Conservation (phyloP, 2,797 vertebrate species). For the Molothrus aeneus region DNA sequence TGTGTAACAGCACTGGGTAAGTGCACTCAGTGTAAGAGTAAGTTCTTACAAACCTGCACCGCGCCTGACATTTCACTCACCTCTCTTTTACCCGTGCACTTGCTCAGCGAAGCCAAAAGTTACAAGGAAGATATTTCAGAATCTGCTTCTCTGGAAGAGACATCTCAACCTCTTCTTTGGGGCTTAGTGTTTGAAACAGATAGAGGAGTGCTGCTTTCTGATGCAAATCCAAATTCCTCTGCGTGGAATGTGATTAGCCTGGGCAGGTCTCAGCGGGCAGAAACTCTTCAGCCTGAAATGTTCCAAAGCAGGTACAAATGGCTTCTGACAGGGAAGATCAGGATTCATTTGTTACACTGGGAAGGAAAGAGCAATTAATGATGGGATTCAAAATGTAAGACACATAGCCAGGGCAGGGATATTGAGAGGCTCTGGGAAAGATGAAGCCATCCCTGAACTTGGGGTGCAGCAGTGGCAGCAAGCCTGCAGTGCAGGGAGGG, state of each 20-base stretch:
- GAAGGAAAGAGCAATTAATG: background rate
- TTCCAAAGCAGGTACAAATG: background rate
- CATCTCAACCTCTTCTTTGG: background rate
- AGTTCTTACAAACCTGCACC: background rate
- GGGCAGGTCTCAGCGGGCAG: background rate
- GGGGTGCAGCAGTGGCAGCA: background rate
- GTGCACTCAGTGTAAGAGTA: background rate
- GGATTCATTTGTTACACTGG: background rate
- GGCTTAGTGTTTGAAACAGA: background rate
- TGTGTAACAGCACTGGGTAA: background rate
- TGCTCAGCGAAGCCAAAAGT: background rate
- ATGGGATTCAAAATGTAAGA: background rate
- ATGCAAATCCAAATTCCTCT: conserved; percentile 23
- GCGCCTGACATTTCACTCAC: background rate
- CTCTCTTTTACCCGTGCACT: background rate
- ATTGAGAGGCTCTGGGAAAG: background rate
- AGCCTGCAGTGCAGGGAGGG: background rate
- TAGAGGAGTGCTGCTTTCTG: background rate
- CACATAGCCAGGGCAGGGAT: background rate
- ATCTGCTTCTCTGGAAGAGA: background rate
- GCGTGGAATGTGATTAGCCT: background rate
- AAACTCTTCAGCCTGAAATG: background rate
- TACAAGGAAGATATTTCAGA: background rate
- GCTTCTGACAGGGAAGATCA: conserved; percentile 2
- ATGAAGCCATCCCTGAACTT: background rate